Percentiles rank a stretch among this genome's conserved stretches.
These are phyloP conservation scores for Stomatorhinus ivindoensis DNA, from an alignment of 2,113 vertebrate genomes.

Conservation along the genomic window DNA sequence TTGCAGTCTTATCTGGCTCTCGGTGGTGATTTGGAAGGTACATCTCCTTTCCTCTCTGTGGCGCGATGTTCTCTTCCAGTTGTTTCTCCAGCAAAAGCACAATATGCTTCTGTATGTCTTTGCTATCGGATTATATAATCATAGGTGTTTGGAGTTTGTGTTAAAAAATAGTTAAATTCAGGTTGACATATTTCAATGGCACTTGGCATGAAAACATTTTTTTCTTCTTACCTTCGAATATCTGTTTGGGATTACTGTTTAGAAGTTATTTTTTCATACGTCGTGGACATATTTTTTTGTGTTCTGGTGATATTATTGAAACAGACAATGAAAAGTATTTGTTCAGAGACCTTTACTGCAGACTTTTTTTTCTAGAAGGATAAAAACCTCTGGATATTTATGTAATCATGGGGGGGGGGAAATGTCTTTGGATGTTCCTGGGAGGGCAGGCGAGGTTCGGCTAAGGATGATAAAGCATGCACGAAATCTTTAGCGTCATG, in stretches of 20 bases:
- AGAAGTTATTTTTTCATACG: slow-evolving; percentile 4
- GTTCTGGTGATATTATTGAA: not conserved
- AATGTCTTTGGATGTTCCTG: not conserved
- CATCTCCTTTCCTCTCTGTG: not conserved
- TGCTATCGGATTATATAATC: not conserved
- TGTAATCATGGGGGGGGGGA: not conserved
- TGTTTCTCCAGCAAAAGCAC: not conserved
- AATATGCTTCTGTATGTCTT: not conserved
- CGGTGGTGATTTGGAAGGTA: not conserved
- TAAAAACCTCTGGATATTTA: not conserved
- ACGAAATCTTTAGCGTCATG: not conserved
- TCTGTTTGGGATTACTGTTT: not conserved
- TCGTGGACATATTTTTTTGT: not conserved
- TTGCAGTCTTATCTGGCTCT: not conserved
- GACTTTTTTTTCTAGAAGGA: not conserved
- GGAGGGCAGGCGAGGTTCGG: not conserved
- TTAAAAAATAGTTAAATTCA: slow-evolving; percentile 10
- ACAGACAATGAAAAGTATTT: not conserved
- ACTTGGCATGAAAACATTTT: not conserved
- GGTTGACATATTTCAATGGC: not conserved
- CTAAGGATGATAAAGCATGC: not conserved
- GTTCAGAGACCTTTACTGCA: not conserved
- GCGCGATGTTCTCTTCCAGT: not conserved
- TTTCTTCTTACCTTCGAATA: not conserved
- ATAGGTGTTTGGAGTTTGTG: not conserved